Conservation (phyloP, 2,888 invertebrate genomes). For the Troglohyphantes excavatus region DNA sequence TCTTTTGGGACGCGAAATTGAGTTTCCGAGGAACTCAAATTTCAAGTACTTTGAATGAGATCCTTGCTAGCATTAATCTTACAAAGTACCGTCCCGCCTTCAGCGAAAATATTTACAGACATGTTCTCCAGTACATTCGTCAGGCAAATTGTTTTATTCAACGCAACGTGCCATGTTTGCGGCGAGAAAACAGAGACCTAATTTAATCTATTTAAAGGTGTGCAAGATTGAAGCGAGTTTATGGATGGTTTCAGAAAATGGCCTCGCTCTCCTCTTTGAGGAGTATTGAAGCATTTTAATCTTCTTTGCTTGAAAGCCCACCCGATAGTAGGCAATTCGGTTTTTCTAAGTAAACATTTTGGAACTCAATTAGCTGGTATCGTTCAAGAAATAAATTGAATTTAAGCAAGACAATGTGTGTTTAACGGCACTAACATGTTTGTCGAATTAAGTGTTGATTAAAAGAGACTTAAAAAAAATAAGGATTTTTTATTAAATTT, state of each 20-base stretch:
- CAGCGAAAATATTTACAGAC: constrained; percentile 37
- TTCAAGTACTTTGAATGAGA: constrained; percentile 48
- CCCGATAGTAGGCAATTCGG: neutral
- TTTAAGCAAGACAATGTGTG: neutral
- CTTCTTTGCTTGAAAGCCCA: neutral
- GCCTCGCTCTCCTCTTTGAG: neutral
- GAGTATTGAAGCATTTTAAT: neutral
- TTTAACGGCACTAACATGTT: too few species aligned
- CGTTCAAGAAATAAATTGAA: neutral
- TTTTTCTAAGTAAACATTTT: neutral
- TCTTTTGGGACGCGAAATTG: constrained; percentile 33
- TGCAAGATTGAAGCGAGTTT: neutral
- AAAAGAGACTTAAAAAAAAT: too few species aligned
- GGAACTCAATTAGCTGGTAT: neutral
- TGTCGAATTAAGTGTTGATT: too few species aligned
- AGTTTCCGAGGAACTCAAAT: constrained; percentile 49
- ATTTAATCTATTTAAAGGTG: neutral
- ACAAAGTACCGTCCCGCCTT: neutral
- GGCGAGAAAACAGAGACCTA: constrained; percentile 16
- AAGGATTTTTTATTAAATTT: too few species aligned
- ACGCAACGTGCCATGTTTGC: constrained; percentile 11
- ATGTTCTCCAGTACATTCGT: neutral
- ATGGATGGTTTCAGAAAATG: neutral
- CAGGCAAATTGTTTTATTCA: constrained; percentile 20
- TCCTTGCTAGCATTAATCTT: constrained; percentile 38